These are phyloP conservation scores for Montipora efflorescens DNA, from an alignment of 64 coral and sea anemone genomes.

Conservation along the genomic window DNA sequence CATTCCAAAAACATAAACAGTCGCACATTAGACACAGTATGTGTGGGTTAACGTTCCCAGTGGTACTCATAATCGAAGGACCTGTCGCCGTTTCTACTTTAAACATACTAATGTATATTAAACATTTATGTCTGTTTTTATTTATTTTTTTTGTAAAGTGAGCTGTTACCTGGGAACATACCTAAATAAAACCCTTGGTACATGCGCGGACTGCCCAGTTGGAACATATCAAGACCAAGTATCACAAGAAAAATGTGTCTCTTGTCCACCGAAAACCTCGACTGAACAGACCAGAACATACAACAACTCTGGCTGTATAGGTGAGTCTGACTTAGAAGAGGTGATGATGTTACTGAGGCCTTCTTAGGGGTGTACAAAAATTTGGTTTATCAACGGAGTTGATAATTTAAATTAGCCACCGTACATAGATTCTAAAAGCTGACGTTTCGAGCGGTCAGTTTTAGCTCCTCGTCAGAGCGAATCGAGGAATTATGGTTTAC, in stretches of 20 bases:
- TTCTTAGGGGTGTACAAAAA: too few relatives aligned
- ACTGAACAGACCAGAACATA: constrained; percentile 37
- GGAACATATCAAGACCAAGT: constrained; percentile 57
- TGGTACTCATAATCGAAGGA: not conserved
- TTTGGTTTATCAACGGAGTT: too few relatives aligned
- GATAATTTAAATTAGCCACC: too few relatives aligned
- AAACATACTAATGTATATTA: not conserved
- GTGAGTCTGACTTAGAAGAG: not conserved
- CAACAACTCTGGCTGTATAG: constrained; percentile 33
- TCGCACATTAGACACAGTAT: too few relatives aligned
- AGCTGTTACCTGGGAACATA: constrained; percentile 31
- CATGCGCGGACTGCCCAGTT: constrained; percentile 27
- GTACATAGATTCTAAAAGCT: too few relatives aligned
- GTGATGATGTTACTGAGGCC: not conserved
- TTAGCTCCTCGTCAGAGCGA: too few relatives aligned
- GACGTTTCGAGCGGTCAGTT: too few relatives aligned
- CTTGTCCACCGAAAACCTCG: constrained; percentile 48
- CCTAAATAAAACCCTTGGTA: constrained; percentile 6
- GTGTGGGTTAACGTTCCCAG: too few relatives aligned
- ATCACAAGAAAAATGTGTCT: constrained; percentile 12
- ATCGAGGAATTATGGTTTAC: too few relatives aligned
- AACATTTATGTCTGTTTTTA: not conserved
- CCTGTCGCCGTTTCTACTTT: not conserved
- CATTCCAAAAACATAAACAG: too few relatives aligned
- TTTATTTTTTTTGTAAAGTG: not conserved